Evolutionary conservation across 2,888 invertebrate genomes (phyloP), one percentile per base, ranked within the genome.

Genomic region (Selenia dentaria): DNA sequence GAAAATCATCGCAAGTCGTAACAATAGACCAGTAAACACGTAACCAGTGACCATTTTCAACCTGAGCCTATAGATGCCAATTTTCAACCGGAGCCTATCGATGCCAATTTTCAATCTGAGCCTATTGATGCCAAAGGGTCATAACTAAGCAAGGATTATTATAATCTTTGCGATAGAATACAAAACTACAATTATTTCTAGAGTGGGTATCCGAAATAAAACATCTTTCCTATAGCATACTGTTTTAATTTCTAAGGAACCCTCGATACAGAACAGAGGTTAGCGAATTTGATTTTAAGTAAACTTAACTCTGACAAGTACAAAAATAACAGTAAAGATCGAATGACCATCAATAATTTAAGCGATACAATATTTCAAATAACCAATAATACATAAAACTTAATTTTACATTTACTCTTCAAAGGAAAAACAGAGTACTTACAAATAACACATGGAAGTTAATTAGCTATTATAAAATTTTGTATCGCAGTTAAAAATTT

Each of bases 211-310:
- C 39, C 45, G 6, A 85, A 88, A 88, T 89, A 82, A 89, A 89
- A 89, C 84, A 83, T 66, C 71, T 53, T 59, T 70, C 46, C 42
- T 82, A 84, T 86, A 90, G 90, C 90, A 89, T 90, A 90, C 87
- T 88, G 87, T 89, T 89, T 89, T 89, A 90, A 89, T 90, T 88
- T 89, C 89, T 89, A 90, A 87, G 73, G 87, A 83, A 87, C 89
- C 89, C 86, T 85, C 83, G 79, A 83, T 89, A 88, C 86, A 87
- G 84, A 85, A 87, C 80, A 85, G 79, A 83, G 88, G 87, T 83
- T 77, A 88, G 88, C 86, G 79, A 82, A 79, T 77, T 75, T 83
- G 83, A 84, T 83, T 85, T 83, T 36, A 81, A 80, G 81, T 87
- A 78, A 88, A 88, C 86, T 82, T 83, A 88, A 84, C 74, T 74